Evolutionary conservation across 2,888 invertebrate species (phyloP).

Genomic region (Lasioglossum lativentre): DNA sequence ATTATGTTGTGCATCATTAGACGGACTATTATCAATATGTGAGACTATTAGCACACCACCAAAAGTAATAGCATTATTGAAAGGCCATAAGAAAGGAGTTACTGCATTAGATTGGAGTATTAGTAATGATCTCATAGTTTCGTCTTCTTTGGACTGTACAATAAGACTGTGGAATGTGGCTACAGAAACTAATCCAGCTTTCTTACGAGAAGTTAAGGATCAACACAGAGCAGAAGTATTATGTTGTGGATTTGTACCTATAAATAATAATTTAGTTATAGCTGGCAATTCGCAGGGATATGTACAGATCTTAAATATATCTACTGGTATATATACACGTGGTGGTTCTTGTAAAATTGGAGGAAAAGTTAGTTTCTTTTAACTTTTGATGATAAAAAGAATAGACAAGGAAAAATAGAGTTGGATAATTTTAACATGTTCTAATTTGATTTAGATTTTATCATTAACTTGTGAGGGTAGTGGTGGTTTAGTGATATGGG

Average conservation of each 20-base stretch:
- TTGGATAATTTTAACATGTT: neutral
- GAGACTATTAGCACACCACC: conserved; percentile 90
- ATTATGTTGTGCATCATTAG: conserved; percentile 92
- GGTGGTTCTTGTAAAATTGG: conserved; percentile 86
- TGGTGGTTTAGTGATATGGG: conserved; percentile 90
- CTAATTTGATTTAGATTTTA: conserved; percentile 84
- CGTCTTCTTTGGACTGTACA: conserved; percentile 90
- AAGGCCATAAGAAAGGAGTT: conserved; percentile 91
- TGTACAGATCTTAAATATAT: conserved; percentile 92
- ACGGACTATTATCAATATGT: conserved; percentile 92
- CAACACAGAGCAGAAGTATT: conserved; percentile 88
- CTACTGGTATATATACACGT: conserved; percentile 92
- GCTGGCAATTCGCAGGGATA: conserved; percentile 91
- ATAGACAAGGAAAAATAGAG: neutral
- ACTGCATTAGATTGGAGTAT: conserved; percentile 94
- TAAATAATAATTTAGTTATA: conserved; percentile 94
- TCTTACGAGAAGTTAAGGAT: conserved; percentile 88
- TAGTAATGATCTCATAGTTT: conserved; percentile 93
- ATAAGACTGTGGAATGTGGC: conserved; percentile 90
- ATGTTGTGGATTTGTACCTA: conserved; percentile 92
- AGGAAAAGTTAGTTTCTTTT: conserved; percentile 83
- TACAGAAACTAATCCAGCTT: conserved; percentile 83
- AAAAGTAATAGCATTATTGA: conserved; percentile 89
- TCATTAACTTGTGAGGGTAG: conserved; percentile 92
- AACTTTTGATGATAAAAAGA: neutral